Base-by-base conservation (phyloP, 1,140 invertebrate species). In the Thaumetopoea pityocampa region DNA sequence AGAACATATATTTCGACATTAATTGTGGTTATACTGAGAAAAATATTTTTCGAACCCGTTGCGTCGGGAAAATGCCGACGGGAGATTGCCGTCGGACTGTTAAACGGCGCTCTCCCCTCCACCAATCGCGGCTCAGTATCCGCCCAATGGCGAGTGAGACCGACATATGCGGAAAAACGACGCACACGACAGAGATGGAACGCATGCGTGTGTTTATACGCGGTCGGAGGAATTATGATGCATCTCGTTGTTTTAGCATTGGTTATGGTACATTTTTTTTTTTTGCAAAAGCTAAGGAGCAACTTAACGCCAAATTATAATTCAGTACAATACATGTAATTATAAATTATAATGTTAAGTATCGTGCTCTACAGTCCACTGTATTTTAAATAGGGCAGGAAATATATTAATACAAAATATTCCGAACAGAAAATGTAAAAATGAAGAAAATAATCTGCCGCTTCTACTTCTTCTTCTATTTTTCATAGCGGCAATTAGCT, bases 201-300 rank as follows among this genome's bases (percentile, higher is more conserved):
- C 30, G 49, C 44, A 41, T 66, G 66, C 74, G 74, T 79, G 71
- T 68, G 63, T 61, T 61, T 65, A 71, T 53, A 52, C 51, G 44
- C 36, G 48, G 61, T 54, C 57, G 61, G 65, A 68, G 73, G 74
- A 77, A 81, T 76, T 82, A 81, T 79, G 77, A 82, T 82, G 77
- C 74, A 82, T 72, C 67, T 67, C 74, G 73, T 77, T 82, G 72
- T 82, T 79, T 77, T 71, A 74, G 61, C 72, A 81, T 74, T 67
- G 70, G 70, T 71, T 67, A 68, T 66, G 70, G 54, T 79, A 76
- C 68, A 64, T 72, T 80, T 45, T 73, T 69, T 77, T 70, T 66
- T 65, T 63, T 58, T 55, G 37, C 55, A 56, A 66, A 62, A 78
- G 58, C 59, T 70, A 76, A 77, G 62, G 52, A 71, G 49, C 54